These are phyloP conservation scores for Calyptommatus sinebrachiatus DNA, from an alignment of 2,113 vertebrate species.

Conservation along the genomic window DNA sequence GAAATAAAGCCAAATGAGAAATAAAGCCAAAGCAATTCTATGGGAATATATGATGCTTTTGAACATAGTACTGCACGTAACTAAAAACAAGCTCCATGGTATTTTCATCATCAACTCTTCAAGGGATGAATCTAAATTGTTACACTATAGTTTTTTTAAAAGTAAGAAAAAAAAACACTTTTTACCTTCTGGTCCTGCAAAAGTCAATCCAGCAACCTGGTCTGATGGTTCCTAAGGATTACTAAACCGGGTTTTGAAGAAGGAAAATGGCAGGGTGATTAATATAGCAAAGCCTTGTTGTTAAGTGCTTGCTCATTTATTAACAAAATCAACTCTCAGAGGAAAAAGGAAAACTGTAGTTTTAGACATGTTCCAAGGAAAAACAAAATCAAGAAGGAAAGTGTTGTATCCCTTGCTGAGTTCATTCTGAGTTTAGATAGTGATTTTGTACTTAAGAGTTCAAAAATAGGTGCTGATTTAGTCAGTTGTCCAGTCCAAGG, in stretches of 20 bases:
- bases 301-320: conserved; percentile 15
- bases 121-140: not conserved
- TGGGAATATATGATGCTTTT: not conserved
- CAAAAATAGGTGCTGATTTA: not conserved
- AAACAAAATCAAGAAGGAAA: conserved; percentile 32
- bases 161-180: not conserved
- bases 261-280: rapidly evolving
- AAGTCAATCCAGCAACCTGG: not conserved
- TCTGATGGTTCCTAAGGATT: not conserved
- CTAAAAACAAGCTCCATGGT: not conserved
- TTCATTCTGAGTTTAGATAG: not conserved
- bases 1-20: conserved; percentile 16
- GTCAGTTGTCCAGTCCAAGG: not conserved
- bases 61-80: not conserved
- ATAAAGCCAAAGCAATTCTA: not conserved
- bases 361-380: conserved; percentile 27
- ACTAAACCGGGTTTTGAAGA: not conserved
- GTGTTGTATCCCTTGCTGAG: conserved; percentile 5
- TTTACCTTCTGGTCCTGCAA: not conserved
- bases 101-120: not conserved
- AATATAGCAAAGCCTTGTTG: not conserved
- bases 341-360: conserved; percentile 30
- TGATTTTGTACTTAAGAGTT: not conserved
- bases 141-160: not conserved
- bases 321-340: conserved; percentile 44